phyloP scores from a whole-genome alignment of 1,140 invertebrate species.

The Drosophila repleta region DNA sequence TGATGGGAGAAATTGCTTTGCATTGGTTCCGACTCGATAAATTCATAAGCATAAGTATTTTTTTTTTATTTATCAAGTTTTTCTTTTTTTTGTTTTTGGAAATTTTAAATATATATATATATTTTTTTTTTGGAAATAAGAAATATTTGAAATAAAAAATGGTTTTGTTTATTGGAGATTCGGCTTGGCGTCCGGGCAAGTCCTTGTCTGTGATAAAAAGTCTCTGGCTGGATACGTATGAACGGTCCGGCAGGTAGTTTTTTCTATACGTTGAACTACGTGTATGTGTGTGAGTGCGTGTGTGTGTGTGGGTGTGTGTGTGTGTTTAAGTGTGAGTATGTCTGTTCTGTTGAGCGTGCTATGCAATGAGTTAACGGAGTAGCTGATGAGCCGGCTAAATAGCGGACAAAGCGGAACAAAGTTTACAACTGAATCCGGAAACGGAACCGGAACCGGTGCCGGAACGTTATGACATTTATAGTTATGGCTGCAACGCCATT shows the following conservation, averaged over 20 bases:
- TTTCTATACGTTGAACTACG: slow-evolving; percentile 5
- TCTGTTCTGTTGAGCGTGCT: slow-evolving; percentile 32
- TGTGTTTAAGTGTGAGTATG: not conserved
- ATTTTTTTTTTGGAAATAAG: slow-evolving; percentile 27
- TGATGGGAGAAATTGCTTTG: slow-evolving; percentile 84
- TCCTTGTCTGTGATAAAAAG: slow-evolving; percentile 31
- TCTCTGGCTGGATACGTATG: slow-evolving; percentile 30
- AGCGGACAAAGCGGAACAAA: slow-evolving; percentile 31
- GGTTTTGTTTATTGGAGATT: slow-evolving; percentile 32
- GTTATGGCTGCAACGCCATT: slow-evolving; percentile 18
- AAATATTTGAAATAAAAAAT: slow-evolving; percentile 33
- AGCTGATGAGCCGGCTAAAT: slow-evolving; percentile 5
- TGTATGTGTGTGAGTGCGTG: slow-evolving; percentile 7
- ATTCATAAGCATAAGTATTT: slow-evolving; percentile 30
- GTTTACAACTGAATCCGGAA: slow-evolving; percentile 12
- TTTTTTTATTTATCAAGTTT: slow-evolving; percentile 18
- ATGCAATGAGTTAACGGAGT: slow-evolving; percentile 22
- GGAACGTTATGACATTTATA: slow-evolving; percentile 9
- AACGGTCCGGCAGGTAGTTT: slow-evolving; percentile 33
- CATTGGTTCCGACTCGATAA: slow-evolving; percentile 73
- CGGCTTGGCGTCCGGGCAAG: slow-evolving; percentile 40
- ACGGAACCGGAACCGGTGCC: slow-evolving; percentile 14
- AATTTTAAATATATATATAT: slow-evolving; percentile 23
- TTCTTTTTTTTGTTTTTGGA: slow-evolving; percentile 38
- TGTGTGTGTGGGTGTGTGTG: slow-evolving; percentile 1